Percentiles rank a stretch among this genome's conserved stretches.
phyloP scores from a whole-genome alignment of 2,797 vertebrate species.

The Leptatherina wallacei region DNA sequence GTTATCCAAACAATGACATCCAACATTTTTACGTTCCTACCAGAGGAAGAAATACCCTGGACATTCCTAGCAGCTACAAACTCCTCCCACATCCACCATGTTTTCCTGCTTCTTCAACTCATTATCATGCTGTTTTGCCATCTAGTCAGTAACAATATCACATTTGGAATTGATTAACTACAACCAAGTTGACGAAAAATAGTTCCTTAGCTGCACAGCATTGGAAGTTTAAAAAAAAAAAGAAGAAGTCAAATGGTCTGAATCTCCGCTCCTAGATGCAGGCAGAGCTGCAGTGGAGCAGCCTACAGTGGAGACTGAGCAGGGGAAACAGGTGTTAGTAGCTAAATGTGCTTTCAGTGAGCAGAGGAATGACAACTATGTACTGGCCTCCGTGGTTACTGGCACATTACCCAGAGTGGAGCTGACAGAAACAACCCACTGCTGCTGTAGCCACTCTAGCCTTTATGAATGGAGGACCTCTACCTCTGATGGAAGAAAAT shows the following conservation, averaged over 20 bases:
- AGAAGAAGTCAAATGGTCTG: conserved; percentile 4
- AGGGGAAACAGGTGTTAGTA: conserved; percentile 90
- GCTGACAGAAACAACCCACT: conserved; percentile 63
- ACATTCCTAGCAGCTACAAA: not conserved
- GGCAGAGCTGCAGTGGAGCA: conserved; percentile 65
- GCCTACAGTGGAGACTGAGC: conserved; percentile 82
- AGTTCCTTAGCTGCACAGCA: conserved; percentile 26
- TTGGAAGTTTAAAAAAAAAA: not conserved
- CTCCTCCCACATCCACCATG: not conserved
- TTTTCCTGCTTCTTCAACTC: conserved; percentile 4
- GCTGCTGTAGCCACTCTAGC: conserved; percentile 45
- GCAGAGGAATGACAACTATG: conserved; percentile 90
- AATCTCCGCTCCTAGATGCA: conserved; percentile 40
- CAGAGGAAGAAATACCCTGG: not conserved
- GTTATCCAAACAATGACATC: not conserved
- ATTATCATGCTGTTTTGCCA: not conserved
- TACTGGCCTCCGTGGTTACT: conserved; percentile 81
- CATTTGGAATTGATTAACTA: no score
- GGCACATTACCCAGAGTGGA: conserved; percentile 75
- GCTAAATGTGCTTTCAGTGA: conserved; percentile 88
- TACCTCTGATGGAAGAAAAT: conserved; percentile 24
- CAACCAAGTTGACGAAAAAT: no score
- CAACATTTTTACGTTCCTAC: not conserved
- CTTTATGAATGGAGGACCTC: conserved; percentile 73
- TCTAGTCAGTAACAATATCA: not conserved